phyloP scores from a whole-genome alignment of 2,888 invertebrate genomes.

The Mylabris sibirica region DNA sequence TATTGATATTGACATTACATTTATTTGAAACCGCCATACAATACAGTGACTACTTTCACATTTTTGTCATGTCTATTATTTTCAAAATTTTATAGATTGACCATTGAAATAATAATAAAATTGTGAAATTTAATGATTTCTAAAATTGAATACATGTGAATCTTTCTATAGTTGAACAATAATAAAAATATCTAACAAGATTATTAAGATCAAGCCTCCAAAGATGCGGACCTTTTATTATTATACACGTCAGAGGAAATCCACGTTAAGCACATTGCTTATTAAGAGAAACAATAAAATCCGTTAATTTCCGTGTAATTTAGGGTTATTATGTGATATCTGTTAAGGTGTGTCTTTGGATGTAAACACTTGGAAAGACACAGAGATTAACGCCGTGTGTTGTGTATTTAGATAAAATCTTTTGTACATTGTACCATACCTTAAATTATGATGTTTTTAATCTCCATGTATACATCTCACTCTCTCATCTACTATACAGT shows the following conservation, averaged over 20 bases:
- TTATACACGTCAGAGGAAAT: no score
- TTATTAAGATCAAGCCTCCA: conserved; percentile 29
- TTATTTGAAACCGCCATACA: background rate
- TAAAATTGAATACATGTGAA: background rate
- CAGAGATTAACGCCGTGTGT: conserved; percentile 7
- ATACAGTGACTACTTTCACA: background rate
- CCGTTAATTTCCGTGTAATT: background rate
- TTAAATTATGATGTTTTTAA: conserved; percentile 24
- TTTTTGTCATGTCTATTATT: background rate
- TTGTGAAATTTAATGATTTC: conserved; percentile 6
- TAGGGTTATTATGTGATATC: background rate
- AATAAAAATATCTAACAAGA: conserved; percentile 39
- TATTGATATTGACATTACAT: background rate
- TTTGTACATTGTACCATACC: conserved; percentile 18
- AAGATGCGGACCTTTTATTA: background rate
- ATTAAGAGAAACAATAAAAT: background rate
- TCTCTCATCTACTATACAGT: background rate
- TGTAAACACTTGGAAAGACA: conserved; percentile 2
- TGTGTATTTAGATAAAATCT: conserved; percentile 30
- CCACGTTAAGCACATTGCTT: conserved; percentile 14
- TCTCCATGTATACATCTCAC: no score
- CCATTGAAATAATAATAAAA: conserved; percentile 3
- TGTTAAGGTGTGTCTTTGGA: background rate
- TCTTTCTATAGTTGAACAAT: conserved; percentile 30
- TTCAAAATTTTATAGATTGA: background rate